Conservation (phyloP, 2,888 invertebrate species). For the Drosophila hawaiiensis region DNA sequence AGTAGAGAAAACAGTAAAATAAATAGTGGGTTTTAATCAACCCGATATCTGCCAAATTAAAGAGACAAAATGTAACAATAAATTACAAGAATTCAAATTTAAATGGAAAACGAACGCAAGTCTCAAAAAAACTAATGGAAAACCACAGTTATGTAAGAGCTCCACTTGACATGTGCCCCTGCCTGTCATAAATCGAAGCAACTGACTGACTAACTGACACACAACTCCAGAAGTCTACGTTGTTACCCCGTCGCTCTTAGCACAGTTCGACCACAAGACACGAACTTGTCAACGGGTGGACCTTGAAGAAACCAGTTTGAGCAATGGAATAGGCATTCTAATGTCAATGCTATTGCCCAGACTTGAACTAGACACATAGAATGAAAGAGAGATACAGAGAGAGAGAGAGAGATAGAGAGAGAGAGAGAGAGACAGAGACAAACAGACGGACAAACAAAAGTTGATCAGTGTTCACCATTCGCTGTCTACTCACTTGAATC, state of each 20-base stretch:
- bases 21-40: neutral
- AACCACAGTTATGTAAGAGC: neutral
- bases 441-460: conserved; percentile 27
- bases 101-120: too few relatives aligned
- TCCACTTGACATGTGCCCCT: conserved; percentile 9
- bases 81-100: too few relatives aligned
- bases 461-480: conserved; percentile 18
- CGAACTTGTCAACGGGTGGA: conserved; percentile 65
- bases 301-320: conserved; percentile 85
- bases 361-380: conserved; percentile 50
- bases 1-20: too few relatives aligned
- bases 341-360: conserved; percentile 85
- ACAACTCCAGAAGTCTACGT: conserved; percentile 25
- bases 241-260: neutral
- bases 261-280: neutral
- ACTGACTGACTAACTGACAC: conserved; percentile 18
- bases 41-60: neutral
- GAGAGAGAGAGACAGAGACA: neutral
- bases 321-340: conserved; percentile 75
- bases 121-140: neutral
- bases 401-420: neutral
- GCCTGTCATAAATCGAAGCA: neutral
- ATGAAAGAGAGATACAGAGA: too few relatives aligned
- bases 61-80: neutral
- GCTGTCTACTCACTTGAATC: conserved; percentile 91